Evolutionary conservation across 2,113 vertebrate species (phyloP), one percentile per base, ranked within the genome.

Genomic region (Emydura subglobosa): DNA sequence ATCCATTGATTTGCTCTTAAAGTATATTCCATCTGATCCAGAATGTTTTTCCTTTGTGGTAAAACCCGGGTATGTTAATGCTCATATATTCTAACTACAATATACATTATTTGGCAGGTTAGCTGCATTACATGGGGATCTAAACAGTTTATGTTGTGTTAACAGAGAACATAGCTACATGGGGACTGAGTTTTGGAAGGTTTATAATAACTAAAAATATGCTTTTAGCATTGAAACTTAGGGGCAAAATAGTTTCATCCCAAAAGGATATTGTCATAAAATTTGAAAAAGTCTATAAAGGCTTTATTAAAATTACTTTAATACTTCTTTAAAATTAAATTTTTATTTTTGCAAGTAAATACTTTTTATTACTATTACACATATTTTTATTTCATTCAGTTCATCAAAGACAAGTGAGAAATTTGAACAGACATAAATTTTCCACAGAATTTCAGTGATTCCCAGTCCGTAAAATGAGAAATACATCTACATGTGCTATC

Each of bases 401-500:
- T 81, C 27, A 25, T 44, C 0, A 0, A 83, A 80, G 81, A 84
- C 49, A 74, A 24, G 22, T 80, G 53, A 83, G 44, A 79, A 89
- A 39, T 25, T 85, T 83, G n/a, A 87, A 72, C 16, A 93, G 44
- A 86, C 13, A 47, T 84, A 47, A 12, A 11, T 87, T 86, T 65
- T 25, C 16, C 0, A 2, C 7, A 39, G 0, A 0, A 6, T 89
- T 82, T 85, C 4, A 94, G 5, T 76, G 72, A 44, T 76, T 76
- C 39, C 10, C 42, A 74, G 42, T 44, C 42, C 44, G 42, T 54
- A 94, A n/a, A 57, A 24, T 53, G 2, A 54, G 53, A 89, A 76
- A 76, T 91, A 14, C 17, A 90, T 59, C 91, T 87, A 83, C 59
- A 44, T 4, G 57, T 78, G 54, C 85, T 91, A 91, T 87, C 59